Base-by-base conservation (phyloP, 2,888 invertebrate species). In the Chloroclystis v-ata region DNA sequence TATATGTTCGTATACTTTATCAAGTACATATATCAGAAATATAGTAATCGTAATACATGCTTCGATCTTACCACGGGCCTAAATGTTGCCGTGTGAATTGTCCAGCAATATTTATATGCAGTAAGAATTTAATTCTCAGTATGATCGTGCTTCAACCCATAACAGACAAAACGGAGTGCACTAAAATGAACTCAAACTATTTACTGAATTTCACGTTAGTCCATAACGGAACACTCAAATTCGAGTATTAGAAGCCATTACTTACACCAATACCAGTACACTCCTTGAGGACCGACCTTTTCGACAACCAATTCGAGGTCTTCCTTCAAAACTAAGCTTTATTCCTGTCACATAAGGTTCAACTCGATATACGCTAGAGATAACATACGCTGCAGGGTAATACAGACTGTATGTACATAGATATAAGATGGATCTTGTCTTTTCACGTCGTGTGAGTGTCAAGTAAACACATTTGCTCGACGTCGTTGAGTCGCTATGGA, bases 391-490 rank as follows among this genome's bases (percentile, higher is more conserved):
- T 16, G 10, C 20, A 35, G 11, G 1, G 35, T 10, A 35, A 35
- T 35, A 35, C 10, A 35, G 10, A n/a, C 35, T 7, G 9, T 35
- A 35, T 35, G 7, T 2, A 0, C 10, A n/a, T 35, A 20, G 35
- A 35, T 16, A 24, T 35, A 35, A 35, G 35, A 20, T 24, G 8
- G 16, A 20, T 24, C 4, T 35, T 35, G 2, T 26, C 16, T 30
- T 26, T 7, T 6, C 6, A 12, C 28, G 9, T 2, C 13, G 11
- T 50, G 16, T 43, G 39, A 37, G 67, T 63, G 66, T 47, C 59
- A 43, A 54, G 72, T 72, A 76, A 69, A 79, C 73, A 78, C 76
- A 75, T 75, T 74, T 75, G 67, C 63, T 62, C 55, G 60, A 63
- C 56, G 52, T 52, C 51, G 45, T 52, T 56, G 42, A 41, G 44